phyloP scores from a whole-genome alignment of 2,888 invertebrate species.

The Bedellia somnulentella region DNA sequence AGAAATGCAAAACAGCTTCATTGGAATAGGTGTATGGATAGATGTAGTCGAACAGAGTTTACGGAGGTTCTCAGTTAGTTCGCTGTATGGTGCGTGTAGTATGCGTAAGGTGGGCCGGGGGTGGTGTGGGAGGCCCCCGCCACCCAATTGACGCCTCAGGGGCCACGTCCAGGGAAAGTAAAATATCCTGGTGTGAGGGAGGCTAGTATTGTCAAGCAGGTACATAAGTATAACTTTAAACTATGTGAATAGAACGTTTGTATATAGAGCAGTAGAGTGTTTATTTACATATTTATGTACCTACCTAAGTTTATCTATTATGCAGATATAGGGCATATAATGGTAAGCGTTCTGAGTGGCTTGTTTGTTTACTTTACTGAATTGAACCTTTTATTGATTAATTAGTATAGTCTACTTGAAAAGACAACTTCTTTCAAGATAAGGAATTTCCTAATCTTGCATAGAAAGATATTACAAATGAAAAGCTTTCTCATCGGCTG shows the following conservation, averaged over 20 bases:
- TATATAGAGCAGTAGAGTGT: constrained; percentile 40
- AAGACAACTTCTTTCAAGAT: too few species aligned
- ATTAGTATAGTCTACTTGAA: too few species aligned
- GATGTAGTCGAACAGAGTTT: constrained; percentile 42
- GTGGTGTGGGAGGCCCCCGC: constrained; percentile 17
- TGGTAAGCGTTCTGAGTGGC: too few species aligned
- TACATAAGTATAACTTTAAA: constrained; percentile 58
- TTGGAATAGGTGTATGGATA: constrained; percentile 33
- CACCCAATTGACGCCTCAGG: constrained; percentile 36
- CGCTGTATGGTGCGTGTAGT: constrained; percentile 50
- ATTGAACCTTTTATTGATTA: too few species aligned
- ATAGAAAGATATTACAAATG: too few species aligned
- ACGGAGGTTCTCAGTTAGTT: constrained; percentile 50
- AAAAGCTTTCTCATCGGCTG: too few species aligned
- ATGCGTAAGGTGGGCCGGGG: constrained; percentile 39
- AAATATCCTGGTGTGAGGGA: constrained; percentile 58
- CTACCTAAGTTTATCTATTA: constrained; percentile 57
- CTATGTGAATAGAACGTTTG: constrained; percentile 40
- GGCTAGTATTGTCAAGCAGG: constrained; percentile 59
- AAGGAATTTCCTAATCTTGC: too few species aligned
- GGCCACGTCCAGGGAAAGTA: constrained; percentile 59
- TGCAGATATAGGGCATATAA: constrained; percentile 55
- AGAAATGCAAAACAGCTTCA: too few species aligned
- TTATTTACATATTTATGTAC: constrained; percentile 53
- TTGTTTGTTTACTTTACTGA: too few species aligned